Percentiles rank a stretch among this genome's conserved stretches.
Evolutionary conservation across 2,888 invertebrate species (phyloP).

Genomic region (Xylota sylvarum): DNA sequence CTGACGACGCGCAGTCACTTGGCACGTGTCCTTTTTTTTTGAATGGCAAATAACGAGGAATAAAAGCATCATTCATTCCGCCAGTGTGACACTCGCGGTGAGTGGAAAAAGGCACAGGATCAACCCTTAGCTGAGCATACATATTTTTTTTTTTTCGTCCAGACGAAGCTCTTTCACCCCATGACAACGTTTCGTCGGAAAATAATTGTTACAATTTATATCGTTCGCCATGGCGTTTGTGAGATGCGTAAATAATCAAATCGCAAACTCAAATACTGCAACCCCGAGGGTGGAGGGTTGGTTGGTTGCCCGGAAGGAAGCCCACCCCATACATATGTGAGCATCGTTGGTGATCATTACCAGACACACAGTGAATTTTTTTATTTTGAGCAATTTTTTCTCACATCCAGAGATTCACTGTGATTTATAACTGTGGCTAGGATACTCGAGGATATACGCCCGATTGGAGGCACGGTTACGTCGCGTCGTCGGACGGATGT

Average conservation of each 20-base stretch:
- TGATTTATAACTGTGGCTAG: conserved; percentile 57
- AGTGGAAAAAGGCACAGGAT: conserved; percentile 12
- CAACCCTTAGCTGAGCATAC: conserved; percentile 24
- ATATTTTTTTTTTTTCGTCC: not conserved
- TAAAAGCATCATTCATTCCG: conserved; percentile 45
- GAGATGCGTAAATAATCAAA: conserved; percentile 75
- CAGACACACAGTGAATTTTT: conserved; percentile 48
- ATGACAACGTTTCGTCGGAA: conserved; percentile 20
- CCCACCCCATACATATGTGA: conserved; percentile 45
- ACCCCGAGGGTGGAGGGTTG: not conserved
- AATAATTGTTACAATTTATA: conserved; percentile 74
- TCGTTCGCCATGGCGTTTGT: conserved; percentile 53
- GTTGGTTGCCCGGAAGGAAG: conserved; percentile 35
- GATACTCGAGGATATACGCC: conserved; percentile 56
- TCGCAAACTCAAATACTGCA: conserved; percentile 66
- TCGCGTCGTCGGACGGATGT: conserved; percentile 35
- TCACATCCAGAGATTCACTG: conserved; percentile 39
- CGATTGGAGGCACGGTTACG: conserved; percentile 52
- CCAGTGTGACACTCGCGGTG: conserved; percentile 26
- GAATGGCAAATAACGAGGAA: conserved; percentile 41
- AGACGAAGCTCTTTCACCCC: conserved; percentile 19
- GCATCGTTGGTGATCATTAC: conserved; percentile 44
- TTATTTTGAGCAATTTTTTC: conserved; percentile 16
- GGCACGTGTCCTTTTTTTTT: conserved; percentile 67
- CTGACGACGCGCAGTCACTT: conserved; percentile 51